Evolutionary conservation across 1,140 invertebrate species (phyloP).

Genomic region (Whitmania pigra): DNA sequence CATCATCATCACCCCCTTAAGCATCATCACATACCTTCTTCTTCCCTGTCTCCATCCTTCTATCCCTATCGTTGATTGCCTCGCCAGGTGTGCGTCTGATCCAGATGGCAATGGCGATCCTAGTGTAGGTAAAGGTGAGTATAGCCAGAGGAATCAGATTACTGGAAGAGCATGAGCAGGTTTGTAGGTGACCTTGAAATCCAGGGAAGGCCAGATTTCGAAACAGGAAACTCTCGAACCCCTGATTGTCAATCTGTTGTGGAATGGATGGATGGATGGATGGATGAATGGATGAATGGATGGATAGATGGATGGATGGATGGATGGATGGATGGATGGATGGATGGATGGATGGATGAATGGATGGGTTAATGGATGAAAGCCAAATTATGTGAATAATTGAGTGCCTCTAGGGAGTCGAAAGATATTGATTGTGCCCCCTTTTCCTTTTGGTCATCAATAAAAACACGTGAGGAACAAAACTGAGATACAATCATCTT

Average conservation of each 20-base stretch:
- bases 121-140: slow-evolving; percentile 71
- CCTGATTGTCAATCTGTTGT: no score
- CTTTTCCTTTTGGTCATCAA: no score
- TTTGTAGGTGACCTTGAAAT: slow-evolving; percentile 49
- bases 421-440: no score
- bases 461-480: no score
- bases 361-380: no score
- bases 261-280: no score
- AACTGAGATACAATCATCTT: no score
- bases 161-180: slow-evolving; percentile 67
- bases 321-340: slow-evolving; percentile 42
- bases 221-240: slow-evolving; percentile 33
- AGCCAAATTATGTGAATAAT: no score
- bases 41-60: slow-evolving; percentile 69
- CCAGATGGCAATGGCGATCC: slow-evolving; percentile 76
- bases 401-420: no score
- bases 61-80: slow-evolving; percentile 64
- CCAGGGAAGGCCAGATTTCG: slow-evolving; percentile 15
- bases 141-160: slow-evolving; percentile 66
- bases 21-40: slow-evolving; percentile 58
- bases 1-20: background rate
- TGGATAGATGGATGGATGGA: no score
- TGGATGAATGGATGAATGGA: slow-evolving; percentile 33
- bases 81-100: slow-evolving; percentile 70
- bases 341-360: no score